Evolutionary conservation across 2,888 invertebrate genomes (phyloP).

Genomic region (Drosophila lutescens): DNA sequence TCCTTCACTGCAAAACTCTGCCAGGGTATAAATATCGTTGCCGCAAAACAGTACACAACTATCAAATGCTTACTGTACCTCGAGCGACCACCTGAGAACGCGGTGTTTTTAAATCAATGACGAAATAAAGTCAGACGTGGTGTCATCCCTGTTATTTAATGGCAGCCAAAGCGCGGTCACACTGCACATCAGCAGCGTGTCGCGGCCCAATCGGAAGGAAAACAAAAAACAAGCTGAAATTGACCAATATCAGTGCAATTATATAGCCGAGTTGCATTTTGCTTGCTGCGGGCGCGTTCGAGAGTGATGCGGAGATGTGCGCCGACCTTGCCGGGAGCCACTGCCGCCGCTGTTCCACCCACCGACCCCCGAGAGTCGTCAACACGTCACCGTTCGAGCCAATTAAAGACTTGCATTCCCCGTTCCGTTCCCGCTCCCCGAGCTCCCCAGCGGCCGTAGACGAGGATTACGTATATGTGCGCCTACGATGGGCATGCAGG

Average conservation of each 20-base stretch:
- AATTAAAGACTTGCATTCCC: conserved; percentile 58
- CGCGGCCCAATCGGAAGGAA: conserved; percentile 27
- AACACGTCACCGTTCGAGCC: conserved; percentile 53
- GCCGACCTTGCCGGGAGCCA: conserved; percentile 71
- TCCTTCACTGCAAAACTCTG: too few species aligned
- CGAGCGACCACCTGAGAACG: background rate
- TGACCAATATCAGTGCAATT: conserved; percentile 13
- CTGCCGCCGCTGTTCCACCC: conserved; percentile 48
- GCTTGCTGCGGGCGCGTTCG: conserved; percentile 6
- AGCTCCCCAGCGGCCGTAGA: conserved; percentile 9
- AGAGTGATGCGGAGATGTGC: conserved; percentile 80
- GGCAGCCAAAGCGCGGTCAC: conserved; percentile 12
- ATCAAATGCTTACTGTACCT: background rate
- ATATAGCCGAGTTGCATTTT: conserved; percentile 2
- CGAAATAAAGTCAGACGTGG: conserved; percentile 20
- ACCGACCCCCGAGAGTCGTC: conserved; percentile 33
- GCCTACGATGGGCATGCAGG: conserved; percentile 72
- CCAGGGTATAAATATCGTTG: too few species aligned
- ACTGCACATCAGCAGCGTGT: conserved; percentile 46
- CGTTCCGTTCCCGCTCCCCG: conserved; percentile 23
- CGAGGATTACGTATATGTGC: conserved; percentile 26
- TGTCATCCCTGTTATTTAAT: conserved; percentile 24
- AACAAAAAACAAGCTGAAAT: conserved; percentile 39
- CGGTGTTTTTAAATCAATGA: conserved; percentile 12
- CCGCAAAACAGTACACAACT: background rate